Conservation (phyloP, 2,888 invertebrate genomes). For the Sylvicola fuscatus region DNA sequence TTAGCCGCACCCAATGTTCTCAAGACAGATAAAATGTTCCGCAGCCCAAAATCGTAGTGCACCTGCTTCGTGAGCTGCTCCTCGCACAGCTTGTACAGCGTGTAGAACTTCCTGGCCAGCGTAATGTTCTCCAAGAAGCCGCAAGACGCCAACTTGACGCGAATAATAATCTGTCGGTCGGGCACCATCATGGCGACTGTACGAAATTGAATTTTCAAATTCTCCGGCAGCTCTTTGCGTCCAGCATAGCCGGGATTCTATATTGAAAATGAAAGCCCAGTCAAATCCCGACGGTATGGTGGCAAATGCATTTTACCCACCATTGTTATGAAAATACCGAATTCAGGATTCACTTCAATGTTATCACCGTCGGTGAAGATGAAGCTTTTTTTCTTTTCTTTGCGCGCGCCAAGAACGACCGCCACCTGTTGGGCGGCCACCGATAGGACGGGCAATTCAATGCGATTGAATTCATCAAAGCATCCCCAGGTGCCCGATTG, state of each 20-base stretch:
- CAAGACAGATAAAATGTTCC: conserved; percentile 87
- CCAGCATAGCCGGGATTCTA: conserved; percentile 97
- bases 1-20: conserved; percentile 85
- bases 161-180: conserved; percentile 88
- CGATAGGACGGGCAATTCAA: conserved; percentile 80
- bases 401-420: conserved; percentile 76
- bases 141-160: conserved; percentile 89
- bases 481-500: conserved; percentile 97
- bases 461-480: conserved; percentile 93
- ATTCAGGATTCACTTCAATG: conserved; percentile 84
- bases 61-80: conserved; percentile 96
- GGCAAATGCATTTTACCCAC: conserved; percentile 25
- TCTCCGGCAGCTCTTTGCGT: conserved; percentile 88
- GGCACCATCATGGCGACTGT: conserved; percentile 99
- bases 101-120: conserved; percentile 87
- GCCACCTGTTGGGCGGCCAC: conserved; percentile 97
- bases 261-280: conserved; percentile 1
- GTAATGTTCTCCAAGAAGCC: conserved; percentile 93
- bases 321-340: conserved; percentile 96
- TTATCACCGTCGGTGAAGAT: conserved; percentile 87
- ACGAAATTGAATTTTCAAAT: conserved; percentile 91
- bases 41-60: conserved; percentile 89
- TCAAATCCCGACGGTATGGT: no score
- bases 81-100: conserved; percentile 88
- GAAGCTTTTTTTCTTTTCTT: conserved; percentile 80